Evolutionary conservation across 2,888 invertebrate species (phyloP), one percentile per base, ranked within the genome.

Genomic region (Cynaeus angustus): DNA sequence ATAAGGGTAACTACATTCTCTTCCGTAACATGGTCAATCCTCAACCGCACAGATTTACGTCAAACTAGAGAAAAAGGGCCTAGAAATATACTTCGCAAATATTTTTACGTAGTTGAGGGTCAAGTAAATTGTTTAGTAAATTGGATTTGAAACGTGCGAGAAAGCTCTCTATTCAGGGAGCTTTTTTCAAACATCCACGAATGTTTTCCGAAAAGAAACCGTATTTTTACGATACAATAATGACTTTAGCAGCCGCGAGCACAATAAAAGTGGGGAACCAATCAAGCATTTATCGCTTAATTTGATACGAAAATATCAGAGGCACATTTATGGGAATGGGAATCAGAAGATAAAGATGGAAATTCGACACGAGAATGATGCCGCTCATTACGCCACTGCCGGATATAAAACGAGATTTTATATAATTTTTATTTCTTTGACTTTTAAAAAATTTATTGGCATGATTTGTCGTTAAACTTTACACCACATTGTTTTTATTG

Each of bases 251-350:
- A 33, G 28, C 12, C 26, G 7, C 16, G 33, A 14, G 21, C 14
- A 33, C 13, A 13, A 33, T 13, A n/a, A 26, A 53, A 37, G 30
- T 6, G 9, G 6, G 13, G 26, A 33, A 21, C 28, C 37, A 30
- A 53, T 53, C 53, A 37, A 53, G 33, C 28, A 30, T 53, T 53
- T 53, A 53, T 50, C 50, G 50, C 10, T 26, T 50, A 50, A 50
- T 50, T 50, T 28, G 30, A 28, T 50, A 10, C 28, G 12, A 26
- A 50, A 50, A 50, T 50, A 50, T 28, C 28, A 28, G 12, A 10
- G 12, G 6, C 43, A 14, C 12, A 10, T 43, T 43, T 43, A 43
- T 43, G 14, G 43, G n/a, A 3, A 43, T 43, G 43, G 9, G 10
- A 43, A 43, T 10, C 12, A 12, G 10, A 43, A 43, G 43, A 43